Evolutionary conservation across 2,113 vertebrate genomes (phyloP).

Genomic region (Globicephala melas): DNA sequence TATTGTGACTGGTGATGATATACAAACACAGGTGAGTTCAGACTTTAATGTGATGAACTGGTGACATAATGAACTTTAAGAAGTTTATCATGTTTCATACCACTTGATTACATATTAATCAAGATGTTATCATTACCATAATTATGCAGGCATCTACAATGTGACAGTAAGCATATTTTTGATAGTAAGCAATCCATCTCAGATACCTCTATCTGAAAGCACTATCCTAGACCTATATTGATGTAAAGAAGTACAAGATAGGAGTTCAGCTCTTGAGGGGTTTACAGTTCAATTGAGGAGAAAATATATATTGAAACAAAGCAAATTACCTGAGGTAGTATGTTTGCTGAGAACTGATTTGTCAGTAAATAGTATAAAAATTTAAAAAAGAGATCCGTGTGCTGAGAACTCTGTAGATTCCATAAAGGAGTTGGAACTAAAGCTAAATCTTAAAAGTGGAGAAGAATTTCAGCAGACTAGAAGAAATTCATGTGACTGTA

Average conservation of each 20-base stretch:
- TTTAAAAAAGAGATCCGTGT: background rate
- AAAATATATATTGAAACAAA: conserved; percentile 27
- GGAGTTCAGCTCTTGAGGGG: background rate
- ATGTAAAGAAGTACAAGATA: background rate
- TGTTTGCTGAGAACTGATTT: background rate
- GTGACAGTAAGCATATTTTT: conserved; percentile 7
- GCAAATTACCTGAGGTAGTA: background rate
- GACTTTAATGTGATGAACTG: background rate
- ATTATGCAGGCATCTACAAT: background rate
- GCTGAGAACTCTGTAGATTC: background rate
- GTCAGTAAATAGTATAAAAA: background rate
- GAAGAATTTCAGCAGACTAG: background rate
- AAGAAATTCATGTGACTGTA: background rate
- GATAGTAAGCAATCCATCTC: background rate
- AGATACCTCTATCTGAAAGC: background rate
- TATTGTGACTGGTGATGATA: conserved; percentile 94
- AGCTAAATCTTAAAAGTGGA: background rate
- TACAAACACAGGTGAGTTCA: conserved; percentile 92
- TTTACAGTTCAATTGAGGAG: background rate
- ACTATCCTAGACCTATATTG: background rate
- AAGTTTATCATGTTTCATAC: conserved; percentile 34
- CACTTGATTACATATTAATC: background rate
- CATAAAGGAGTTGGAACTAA: background rate
- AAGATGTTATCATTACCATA: background rate
- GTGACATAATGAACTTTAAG: background rate